Conservation (phyloP, 1,140 invertebrate species). For the Marisa cornuarietis region DNA sequence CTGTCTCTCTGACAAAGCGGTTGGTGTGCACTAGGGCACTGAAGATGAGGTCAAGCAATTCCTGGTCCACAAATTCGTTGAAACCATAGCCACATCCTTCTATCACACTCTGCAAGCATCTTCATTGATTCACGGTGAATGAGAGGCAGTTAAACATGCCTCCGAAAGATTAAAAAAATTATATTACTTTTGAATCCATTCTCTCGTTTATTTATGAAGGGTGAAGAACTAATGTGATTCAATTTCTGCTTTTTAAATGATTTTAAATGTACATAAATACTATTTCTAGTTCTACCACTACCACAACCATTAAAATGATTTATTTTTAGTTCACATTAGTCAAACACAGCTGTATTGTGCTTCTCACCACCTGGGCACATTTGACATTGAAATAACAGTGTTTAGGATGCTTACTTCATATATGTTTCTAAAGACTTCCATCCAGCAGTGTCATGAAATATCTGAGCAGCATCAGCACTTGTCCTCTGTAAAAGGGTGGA, state of each 20-base stretch:
- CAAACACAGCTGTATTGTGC: no score
- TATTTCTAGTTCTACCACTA: no score
- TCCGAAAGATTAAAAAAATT: background rate
- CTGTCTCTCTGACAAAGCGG: constrained; percentile 71
- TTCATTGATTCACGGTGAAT: constrained; percentile 25
- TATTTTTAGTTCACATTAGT: no score
- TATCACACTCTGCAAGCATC: constrained; percentile 69
- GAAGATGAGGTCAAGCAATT: constrained; percentile 69
- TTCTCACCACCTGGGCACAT: no score
- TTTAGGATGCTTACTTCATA: constrained; percentile 66
- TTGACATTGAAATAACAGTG: no score
- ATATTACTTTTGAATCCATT: background rate
- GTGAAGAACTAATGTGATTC: no score
- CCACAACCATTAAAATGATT: no score
- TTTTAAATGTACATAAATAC: background rate
- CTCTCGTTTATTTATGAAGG: background rate
- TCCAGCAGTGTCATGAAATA: constrained; percentile 72
- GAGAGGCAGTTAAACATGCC: background rate
- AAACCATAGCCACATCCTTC: constrained; percentile 67
- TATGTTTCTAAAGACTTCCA: constrained; percentile 72
- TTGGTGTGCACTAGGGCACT: constrained; percentile 69
- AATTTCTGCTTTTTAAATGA: background rate
- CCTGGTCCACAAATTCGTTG: constrained; percentile 66
- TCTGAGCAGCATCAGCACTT: constrained; percentile 64
- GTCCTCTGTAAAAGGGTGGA: constrained; percentile 47